Evolutionary conservation across 2,888 invertebrate genomes (phyloP).

Genomic region (Gymnoscelis rufifasciata): DNA sequence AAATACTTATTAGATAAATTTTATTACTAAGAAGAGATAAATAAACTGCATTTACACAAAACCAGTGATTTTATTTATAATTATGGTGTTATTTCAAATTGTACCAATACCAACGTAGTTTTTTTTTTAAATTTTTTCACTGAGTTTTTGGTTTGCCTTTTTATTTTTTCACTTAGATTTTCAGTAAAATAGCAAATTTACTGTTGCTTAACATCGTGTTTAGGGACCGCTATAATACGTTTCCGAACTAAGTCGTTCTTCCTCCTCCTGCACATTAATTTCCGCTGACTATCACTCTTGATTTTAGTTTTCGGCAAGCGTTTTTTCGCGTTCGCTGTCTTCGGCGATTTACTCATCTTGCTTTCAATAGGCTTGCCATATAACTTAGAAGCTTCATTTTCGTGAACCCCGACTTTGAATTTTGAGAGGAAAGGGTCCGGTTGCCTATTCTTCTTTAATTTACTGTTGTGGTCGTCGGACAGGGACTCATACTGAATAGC

Average conservation of each 20-base stretch:
- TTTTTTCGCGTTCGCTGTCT: constrained; percentile 16
- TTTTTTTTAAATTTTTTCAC: too few species aligned
- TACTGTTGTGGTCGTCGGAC: constrained; percentile 20
- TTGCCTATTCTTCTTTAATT: constrained; percentile 33
- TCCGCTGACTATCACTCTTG: constrained; percentile 42
- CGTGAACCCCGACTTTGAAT: constrained; percentile 36
- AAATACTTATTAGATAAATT: too few species aligned
- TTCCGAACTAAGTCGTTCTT: constrained; percentile 34
- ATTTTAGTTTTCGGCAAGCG: constrained; percentile 25
- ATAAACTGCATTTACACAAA: too few species aligned
- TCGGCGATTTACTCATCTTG: constrained; percentile 21
- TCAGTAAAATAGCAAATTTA: too few species aligned
- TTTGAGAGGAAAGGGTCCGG: constrained; percentile 34
- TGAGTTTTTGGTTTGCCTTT: too few species aligned
- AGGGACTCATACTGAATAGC: constrained; percentile 39
- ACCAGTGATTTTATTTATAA: too few species aligned
- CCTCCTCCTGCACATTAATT: constrained; percentile 34
- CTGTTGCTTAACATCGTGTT: background rate
- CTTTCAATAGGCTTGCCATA: constrained; percentile 1
- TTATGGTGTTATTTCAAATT: too few species aligned
- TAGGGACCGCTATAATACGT: constrained; percentile 19
- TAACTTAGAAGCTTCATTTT: constrained; percentile 27
- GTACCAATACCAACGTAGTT: too few species aligned
- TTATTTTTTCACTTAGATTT: too few species aligned
- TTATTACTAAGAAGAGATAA: too few species aligned